Base-by-base conservation (phyloP, 2,888 invertebrate species). In the Aporophyla nigra region DNA sequence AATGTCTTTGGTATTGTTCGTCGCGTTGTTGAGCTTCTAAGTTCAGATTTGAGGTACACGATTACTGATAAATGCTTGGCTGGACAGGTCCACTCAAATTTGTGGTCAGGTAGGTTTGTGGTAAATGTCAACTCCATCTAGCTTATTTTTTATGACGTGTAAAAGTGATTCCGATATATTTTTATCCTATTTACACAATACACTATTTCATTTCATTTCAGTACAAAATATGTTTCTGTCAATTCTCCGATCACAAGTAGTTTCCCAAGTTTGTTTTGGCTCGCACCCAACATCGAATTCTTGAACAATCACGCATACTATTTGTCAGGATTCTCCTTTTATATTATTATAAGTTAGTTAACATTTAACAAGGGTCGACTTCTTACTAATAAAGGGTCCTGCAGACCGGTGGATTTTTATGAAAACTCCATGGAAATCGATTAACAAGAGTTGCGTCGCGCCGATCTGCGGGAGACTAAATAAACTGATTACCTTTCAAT, bases 211-310 rank as follows among this genome's bases (percentile, higher is more conserved):
- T 59, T n/a, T 54, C 0, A 63, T 43, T 49, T 66, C 21, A 27
- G 21, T 27, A 7, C 71, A 66, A 68, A 74, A 76, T 65, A 71
- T 80, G 16, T 46, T 49, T n/a, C 69, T 72, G 76, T 82, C 67
- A 78, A 78, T 75, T 69, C 59, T 74, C 63, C 46, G 54, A 78
- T 74, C 56, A 74, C 58, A 54, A 72, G 43, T 56, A 10, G 61
- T 49, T 19, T 10, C 61, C 56, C 27, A 77, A 74, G 63, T 80
- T 76, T 80, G 40, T 82, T 72, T 87, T 87, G 87, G 87, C 87
- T 73, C 43, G 5, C 14, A 27, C 53, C 84, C 86, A 87, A 77
- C 65, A 49, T 43, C 7, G 24, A 73, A 80, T 76, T 83, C 76
- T 76, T 76, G 40, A 71, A 75, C 63, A 80, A 73, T 70, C 43